Conservation (phyloP, 2,113 vertebrate genomes). For the Pterocles gutturalis region DNA sequence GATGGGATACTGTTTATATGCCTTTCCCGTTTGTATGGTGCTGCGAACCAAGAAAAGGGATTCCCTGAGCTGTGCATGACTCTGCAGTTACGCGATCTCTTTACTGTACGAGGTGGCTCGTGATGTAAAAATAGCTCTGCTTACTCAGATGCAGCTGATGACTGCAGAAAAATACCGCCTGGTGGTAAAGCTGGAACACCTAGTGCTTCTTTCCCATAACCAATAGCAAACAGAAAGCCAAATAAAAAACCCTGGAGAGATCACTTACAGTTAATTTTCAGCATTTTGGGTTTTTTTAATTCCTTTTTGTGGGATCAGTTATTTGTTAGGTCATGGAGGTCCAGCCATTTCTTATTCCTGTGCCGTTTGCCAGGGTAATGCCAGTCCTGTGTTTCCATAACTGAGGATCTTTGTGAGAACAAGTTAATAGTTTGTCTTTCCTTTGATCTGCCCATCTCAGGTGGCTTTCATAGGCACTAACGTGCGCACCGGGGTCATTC, state of each 20-base stretch:
- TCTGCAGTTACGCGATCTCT: neutral
- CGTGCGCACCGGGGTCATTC: fast-evolving
- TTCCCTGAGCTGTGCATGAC: slow-evolving; percentile 17
- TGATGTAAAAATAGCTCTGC: slow-evolving; percentile 50
- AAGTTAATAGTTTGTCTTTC: neutral
- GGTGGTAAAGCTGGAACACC: neutral
- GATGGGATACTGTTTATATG: neutral
- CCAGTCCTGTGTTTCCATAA: neutral
- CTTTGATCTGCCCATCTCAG: neutral
- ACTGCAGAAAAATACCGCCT: neutral
- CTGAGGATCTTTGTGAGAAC: neutral
- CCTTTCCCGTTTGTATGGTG: neutral
- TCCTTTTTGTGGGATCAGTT: neutral
- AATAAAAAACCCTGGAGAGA: neutral
- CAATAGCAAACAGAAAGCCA: slow-evolving; percentile 22
- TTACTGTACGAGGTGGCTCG: neutral
- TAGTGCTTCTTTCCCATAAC: slow-evolving; percentile 16
- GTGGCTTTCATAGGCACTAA: neutral
- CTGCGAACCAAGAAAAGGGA: neutral
- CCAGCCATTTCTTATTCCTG: neutral
- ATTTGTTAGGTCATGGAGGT: neutral
- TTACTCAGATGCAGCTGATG: slow-evolving; percentile 53
- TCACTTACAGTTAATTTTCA: neutral
- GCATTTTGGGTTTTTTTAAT: neutral
- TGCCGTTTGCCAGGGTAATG: neutral